phyloP scores from a whole-genome alignment of 2,113 vertebrate genomes.

The Neoarius graeffei region DNA sequence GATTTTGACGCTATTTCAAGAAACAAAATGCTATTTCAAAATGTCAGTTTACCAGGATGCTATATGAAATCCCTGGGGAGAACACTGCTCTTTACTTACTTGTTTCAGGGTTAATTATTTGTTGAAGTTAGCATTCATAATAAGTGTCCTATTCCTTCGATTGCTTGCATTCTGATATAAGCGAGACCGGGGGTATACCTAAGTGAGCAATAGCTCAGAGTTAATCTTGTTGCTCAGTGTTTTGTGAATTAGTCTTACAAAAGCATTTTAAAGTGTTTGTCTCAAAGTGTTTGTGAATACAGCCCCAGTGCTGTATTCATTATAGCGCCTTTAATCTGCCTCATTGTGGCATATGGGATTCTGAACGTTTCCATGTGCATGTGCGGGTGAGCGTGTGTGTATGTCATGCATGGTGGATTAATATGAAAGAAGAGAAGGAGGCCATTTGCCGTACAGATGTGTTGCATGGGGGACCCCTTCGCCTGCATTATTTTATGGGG shows the following conservation, averaged over 20 bases:
- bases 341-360: slow-evolving; percentile 8
- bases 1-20: no score
- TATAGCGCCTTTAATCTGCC: slow-evolving; percentile 43
- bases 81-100: no score
- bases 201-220: no score
- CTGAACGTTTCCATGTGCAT: neutral
- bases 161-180: no score
- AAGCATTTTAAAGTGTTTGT: neutral
- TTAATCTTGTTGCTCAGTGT: neutral
- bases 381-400: neutral
- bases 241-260: neutral
- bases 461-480: slow-evolving; percentile 56
- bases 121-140: no score
- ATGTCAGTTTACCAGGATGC: no score
- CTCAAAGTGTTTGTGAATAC: neutral
- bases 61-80: no score
- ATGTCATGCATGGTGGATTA: neutral
- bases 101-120: no score
- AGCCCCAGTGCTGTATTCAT: slow-evolving; percentile 1
- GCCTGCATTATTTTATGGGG: slow-evolving; percentile 57
- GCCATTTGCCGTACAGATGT: slow-evolving; percentile 17
- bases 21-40: no score
- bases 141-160: no score
- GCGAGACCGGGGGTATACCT: no score
- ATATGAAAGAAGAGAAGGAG: slow-evolving; percentile 4